Base-by-base conservation (phyloP, 2,888 invertebrate genomes). In the Rhodophaea formosa region DNA sequence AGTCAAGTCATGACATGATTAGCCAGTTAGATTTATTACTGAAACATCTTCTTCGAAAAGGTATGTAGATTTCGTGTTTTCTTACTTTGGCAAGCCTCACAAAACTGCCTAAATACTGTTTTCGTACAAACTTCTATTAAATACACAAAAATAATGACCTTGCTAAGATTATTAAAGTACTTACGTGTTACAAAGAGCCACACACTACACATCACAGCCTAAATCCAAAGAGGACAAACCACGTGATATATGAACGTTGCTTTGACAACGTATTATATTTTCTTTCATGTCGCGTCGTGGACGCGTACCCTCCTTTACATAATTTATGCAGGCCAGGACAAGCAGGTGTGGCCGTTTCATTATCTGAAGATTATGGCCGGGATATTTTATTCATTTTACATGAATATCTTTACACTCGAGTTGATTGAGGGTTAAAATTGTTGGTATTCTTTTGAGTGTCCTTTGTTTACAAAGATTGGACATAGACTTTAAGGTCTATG, bases 241-340 rank as follows among this genome's bases (percentile, higher is more conserved):
- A 12, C 35, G 10, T 35, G 35, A 35, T 35, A 10, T 8, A 35
- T 12, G 35, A 35, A 10, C 35, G 1, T 35, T 23, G 46, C 53
- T 54, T 35, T 17, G 32, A 32, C 45, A 45, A 54, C 49, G 52
- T 58, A 56, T 51, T 58, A 51, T 58, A 56, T 58, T 49, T 52
- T 53, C 54, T 44, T 60, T 54, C 52, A 49, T 46, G 49, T 52
- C 59, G 39, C 10, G 10, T 1, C n/a, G 39, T 12, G 23, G 23
- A 23, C 29, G 47, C 45, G 53, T 59, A 57, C 61, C 61, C 57
- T 57, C 58, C 61, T 76, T 72, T 71, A 59, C 71, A 73, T 77
- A 77, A 73, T 76, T 70, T 72, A 77, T 72, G 67, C 68, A 57
- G 62, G 59, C 53, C 42, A 46, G 49, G 60, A 16, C 55, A 16